phyloP scores from a whole-genome alignment of 2,888 invertebrate species.

The Parnassius glacialis region DNA sequence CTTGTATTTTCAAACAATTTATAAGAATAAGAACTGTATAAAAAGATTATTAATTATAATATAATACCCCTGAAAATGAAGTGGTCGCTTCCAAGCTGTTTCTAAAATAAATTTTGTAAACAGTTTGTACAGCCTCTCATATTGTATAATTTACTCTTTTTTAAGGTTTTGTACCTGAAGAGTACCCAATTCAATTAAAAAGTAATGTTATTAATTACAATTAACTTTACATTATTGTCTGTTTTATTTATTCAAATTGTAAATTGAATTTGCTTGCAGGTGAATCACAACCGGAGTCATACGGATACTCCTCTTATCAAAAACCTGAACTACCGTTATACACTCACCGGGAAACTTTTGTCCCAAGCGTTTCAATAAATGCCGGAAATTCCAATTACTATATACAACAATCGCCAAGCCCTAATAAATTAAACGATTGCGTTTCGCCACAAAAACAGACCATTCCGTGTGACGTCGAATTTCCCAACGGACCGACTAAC shows the following conservation, averaged over 20 bases:
- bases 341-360: not conserved
- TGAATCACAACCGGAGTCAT: slow-evolving; percentile 14
- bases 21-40: no score
- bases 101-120: no score
- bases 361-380: slow-evolving; percentile 3
- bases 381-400: slow-evolving; percentile 7
- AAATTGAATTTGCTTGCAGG: slow-evolving; percentile 26
- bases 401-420: slow-evolving; percentile 4
- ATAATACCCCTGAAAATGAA: no score
- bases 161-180: no score
- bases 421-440: slow-evolving; percentile 1
- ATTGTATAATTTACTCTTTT: no score
- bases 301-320: slow-evolving; percentile 8
- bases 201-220: no score
- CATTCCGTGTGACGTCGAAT: slow-evolving; percentile 6
- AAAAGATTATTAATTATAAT: no score
- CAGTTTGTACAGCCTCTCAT: no score
- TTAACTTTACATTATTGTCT: no score
- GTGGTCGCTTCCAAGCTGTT: no score
- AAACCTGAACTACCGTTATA: slow-evolving; percentile 18
- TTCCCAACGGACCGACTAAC: not conserved
- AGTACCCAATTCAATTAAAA: no score
- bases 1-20: no score
- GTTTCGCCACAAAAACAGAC: slow-evolving; percentile 1
- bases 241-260: not conserved